Base-by-base conservation (phyloP, 1,140 invertebrate genomes). In the Drosophila ambigua region DNA sequence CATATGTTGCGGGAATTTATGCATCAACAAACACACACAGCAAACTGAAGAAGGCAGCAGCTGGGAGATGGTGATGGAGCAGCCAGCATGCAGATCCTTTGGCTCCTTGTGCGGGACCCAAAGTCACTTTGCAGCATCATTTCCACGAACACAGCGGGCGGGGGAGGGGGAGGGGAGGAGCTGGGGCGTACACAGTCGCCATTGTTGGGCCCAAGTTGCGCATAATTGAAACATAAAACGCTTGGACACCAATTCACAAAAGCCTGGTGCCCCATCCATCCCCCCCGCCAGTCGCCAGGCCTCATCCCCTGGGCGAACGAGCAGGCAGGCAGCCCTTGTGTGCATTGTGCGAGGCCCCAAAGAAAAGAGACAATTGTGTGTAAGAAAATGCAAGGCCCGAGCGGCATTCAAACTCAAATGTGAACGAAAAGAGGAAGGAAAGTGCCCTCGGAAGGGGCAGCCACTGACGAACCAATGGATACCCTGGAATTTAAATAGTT, bases 181-280 rank as follows among this genome's bases (percentile, higher is more conserved):
- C 0, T 55, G 50, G 39, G 50, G 64, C 54, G 72, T 61, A 65
- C 54, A 55, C 77, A 41, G 60, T 69, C 50, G 45, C 79, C 83
- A 87, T 87, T 87, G 82, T 87, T 78, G 82, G 82, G 75, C 83
- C 58, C 82, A 87, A 87, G 82, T 87, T 87, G 83, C 83, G 83
- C 83, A 87, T 87, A 87, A 87, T 87, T 87, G 83, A 87, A 87
- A 87, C 83, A 87, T 87, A 87, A 87, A 87, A 87, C 83, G 83
- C 83, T 87, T 87, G 83, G 83, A 87, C 83, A 87, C 83, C 83
- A 88, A 87, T 88, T 88, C 83, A 87, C 83, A 87, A 87, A 87
- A 83, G 83, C 79, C 83, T 77, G 66, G 50, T 65, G 69, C 46
- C 64, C 39, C 62, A 16, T 43, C 61, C 66, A n/a, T n/a, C 20